Evolutionary conservation across 37 sponge, comb jelly and placozoan species (phyloP), one percentile per base, ranked within the genome.

Genomic region (Cliona cf. orientalis): DNA sequence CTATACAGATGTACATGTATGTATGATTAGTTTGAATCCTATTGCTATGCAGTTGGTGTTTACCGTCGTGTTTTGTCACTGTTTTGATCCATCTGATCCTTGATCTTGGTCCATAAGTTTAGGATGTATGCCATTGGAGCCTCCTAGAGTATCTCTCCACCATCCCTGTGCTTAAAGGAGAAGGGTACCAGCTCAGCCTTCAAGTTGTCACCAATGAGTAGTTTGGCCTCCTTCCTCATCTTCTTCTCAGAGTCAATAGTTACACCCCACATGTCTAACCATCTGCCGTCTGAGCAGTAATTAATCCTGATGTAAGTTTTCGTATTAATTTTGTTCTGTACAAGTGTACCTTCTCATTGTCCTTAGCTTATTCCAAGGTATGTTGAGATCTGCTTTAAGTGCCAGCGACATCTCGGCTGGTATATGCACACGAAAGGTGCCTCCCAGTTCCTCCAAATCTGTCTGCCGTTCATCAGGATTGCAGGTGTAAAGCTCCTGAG

Each of bases 361-460:
- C n/a, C 84, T 38, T 41, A 83, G 42, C 28, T 74, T 74, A 60
- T 42, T 60, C 84, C 84, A 83, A 1, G 84, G 65, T 2, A 83
- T 11, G 4, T 6, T 1, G 7, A 83, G 75, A 40, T 83, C 68
- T 42, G 84, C 75, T 32, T 83, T 83, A 57, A 83, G 59, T 19
- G 84, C 84, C 1, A 83, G 68, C 7, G 40, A 46, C 2, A 46
- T 38, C n/a, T 83, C 64, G 2, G 66, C 46, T 60, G 84, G 74
- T 39, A 81, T 81, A 3, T 35, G 32, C 2, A 81, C 36, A 12
- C 32, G 69, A 58, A 81, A 32, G 32, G 56, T 32, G 9, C 40
- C 68, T 21, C 40, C 9, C 21, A 63, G 11, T 3, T 53, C 44
- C 43, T 58, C 31, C 39, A 69, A 14, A 23, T 42, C 12, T 5